phyloP scores from a whole-genome alignment of 1,140 invertebrate species.

The Pseudachorutes palmiensis region DNA sequence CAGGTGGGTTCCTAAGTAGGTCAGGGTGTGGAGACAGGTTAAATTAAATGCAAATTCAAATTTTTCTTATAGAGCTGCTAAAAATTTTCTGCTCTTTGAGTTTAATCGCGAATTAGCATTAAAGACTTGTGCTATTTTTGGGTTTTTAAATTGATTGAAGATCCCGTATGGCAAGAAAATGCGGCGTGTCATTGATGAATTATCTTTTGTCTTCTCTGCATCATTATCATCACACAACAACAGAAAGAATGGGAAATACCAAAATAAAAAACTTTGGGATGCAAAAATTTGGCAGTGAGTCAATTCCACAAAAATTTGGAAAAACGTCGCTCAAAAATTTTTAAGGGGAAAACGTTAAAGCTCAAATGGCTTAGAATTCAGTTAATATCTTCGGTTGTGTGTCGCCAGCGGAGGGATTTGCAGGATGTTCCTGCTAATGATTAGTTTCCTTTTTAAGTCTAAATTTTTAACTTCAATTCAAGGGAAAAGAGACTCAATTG shows the following conservation, averaged over 20 bases:
- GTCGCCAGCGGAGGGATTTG: not conserved
- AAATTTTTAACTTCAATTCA: not conserved
- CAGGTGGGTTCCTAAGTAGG: too few relatives aligned
- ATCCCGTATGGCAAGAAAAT: not conserved
- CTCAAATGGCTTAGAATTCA: not conserved
- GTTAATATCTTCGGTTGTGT: not conserved
- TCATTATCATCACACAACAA: not conserved
- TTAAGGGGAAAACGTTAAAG: too few relatives aligned
- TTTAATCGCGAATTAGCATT: too few relatives aligned
- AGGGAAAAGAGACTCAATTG: conserved; percentile 6
- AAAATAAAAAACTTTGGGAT: conserved; percentile 10
- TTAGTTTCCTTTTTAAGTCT: conserved; percentile 2
- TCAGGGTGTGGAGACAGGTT: too few relatives aligned
- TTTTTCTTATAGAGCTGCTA: too few relatives aligned
- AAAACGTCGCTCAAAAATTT: too few relatives aligned
- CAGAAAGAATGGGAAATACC: not conserved
- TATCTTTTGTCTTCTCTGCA: not conserved
- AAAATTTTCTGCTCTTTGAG: too few relatives aligned
- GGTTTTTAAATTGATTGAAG: conserved; percentile 2
- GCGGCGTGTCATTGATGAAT: conserved; percentile 7
- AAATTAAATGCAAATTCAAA: too few relatives aligned
- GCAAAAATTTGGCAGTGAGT: too few relatives aligned
- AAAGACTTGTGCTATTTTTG: too few relatives aligned
- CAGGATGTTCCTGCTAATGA: not conserved
- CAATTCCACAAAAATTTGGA: not conserved